These are phyloP conservation scores for Gerris buenoi DNA, from an alignment of 1,140 invertebrate species.

Conservation along the genomic window DNA sequence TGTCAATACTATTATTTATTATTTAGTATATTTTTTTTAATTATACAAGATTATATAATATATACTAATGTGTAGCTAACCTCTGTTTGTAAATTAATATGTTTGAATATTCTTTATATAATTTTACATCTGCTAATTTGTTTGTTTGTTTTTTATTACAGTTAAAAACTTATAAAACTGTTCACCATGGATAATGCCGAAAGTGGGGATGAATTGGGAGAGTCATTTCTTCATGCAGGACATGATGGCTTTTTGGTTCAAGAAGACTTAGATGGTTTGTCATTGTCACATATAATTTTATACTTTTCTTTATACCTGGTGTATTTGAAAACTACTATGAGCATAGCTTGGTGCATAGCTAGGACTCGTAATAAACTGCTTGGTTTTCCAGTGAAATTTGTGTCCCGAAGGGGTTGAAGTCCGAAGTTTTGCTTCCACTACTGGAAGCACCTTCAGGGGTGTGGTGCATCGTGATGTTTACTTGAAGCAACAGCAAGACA, in stretches of 20 bases:
- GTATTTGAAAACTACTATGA: background rate
- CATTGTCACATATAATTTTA: background rate
- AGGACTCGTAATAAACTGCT: background rate
- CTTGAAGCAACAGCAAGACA: no score
- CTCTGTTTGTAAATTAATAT: no score
- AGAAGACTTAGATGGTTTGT: conserved; percentile 27
- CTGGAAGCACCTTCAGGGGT: no score
- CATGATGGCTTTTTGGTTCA: conserved; percentile 26
- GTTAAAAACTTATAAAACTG: background rate
- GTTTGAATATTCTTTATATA: no score
- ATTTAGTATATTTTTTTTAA: no score
- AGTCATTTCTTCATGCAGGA: conserved; percentile 24
- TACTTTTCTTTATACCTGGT: background rate
- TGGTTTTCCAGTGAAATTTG: background rate
- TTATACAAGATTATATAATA: no score
- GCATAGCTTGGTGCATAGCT: background rate
- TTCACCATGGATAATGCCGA: conserved; percentile 21
- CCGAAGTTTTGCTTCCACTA: no score
- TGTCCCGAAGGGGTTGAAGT: background rate
- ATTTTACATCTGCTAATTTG: no score
- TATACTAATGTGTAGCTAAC: no score
- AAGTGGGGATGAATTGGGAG: conserved; percentile 26
- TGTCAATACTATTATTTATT: no score
- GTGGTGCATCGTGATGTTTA: no score
- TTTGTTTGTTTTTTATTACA: no score